Evolutionary conservation across 1,140 invertebrate genomes (phyloP), one percentile per base, ranked within the genome.

Genomic region (Leptinotarsa undecemlineata): DNA sequence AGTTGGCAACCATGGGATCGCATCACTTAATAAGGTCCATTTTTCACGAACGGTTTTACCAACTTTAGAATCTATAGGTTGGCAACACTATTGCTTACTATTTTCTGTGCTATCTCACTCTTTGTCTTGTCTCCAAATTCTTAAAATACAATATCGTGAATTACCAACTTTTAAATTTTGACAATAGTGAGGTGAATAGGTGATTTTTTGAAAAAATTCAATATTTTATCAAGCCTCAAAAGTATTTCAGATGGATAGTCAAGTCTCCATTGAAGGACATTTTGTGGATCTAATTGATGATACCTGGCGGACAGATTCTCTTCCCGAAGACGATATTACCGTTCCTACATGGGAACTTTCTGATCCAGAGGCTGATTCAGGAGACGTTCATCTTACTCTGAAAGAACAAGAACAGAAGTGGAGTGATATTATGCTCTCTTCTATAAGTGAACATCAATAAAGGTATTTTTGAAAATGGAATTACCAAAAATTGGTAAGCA

Each of bases 341-440:
- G 96, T 98, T 14, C 96, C 96, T 13, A 81, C 92, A 62, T 89
- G 92, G 78, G 96, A 98, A 87, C 86, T 98, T 47, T 94, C 96
- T 6, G 96, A 98, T 87, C 94, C 95, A 2, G 96, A 98, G 85
- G 95, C 95, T 42, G 96, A 98, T 83, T 95, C 95, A 82, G 95
- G 94, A 21, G 96, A 97, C 85, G 92, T 93, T 57, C 93, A 94
- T 80, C 91, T 97, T 82, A 97, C 95, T 3, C 85, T 97, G 0
- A 94, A 92, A 82, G 95, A 98, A 84, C 93, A 97, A 82, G 94
- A 96, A 83, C 92, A 95, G 85, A 95, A 94, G 87, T 96, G 95
- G 95, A 90, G 89, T 68, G 95, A 96, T 86, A 85, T 96, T 71
- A 92, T 91, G 61, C 85, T 96, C 21, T 88, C 87, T 33, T 87